phyloP scores from a whole-genome alignment of 2,797 vertebrate genomes.

The Pitangus sulphuratus region DNA sequence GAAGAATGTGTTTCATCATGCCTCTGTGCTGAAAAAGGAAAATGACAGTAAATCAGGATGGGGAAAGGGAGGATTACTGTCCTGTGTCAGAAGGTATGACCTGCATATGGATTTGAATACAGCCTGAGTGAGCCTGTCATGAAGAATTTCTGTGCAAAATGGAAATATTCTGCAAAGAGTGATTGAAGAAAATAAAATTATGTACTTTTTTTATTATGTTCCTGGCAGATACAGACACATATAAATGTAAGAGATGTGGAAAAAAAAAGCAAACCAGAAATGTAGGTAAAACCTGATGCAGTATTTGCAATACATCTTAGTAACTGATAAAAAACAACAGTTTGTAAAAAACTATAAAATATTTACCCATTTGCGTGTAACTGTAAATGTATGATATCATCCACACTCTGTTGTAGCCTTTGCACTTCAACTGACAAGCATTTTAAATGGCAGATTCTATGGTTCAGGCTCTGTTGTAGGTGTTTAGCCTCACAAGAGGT shows the following conservation, averaged over 20 bases:
- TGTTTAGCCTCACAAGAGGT: not conserved
- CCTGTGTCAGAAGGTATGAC: not conserved
- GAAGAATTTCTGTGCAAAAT: not conserved
- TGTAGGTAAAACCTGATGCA: not conserved
- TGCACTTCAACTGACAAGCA: not conserved
- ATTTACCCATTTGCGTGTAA: not conserved
- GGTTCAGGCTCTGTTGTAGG: not conserved
- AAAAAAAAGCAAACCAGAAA: accelerated
- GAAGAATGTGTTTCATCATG: not conserved
- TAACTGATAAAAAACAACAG: not conserved
- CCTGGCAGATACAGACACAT: not conserved
- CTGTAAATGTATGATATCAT: not conserved
- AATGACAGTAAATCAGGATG: not conserved
- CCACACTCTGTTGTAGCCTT: not conserved
- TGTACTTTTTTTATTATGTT: not conserved
- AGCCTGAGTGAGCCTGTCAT: not conserved
- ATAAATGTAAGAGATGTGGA: not conserved
- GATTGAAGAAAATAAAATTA: not conserved
- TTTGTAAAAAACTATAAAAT: not conserved
- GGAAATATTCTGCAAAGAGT: not conserved
- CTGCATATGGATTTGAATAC: not conserved
- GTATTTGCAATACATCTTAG: not conserved
- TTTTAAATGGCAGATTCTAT: not conserved
- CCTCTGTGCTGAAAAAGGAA: not conserved
- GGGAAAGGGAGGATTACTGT: not conserved